Base-by-base conservation (phyloP, 2,888 invertebrate species). In the Clitarchus hookeri region DNA sequence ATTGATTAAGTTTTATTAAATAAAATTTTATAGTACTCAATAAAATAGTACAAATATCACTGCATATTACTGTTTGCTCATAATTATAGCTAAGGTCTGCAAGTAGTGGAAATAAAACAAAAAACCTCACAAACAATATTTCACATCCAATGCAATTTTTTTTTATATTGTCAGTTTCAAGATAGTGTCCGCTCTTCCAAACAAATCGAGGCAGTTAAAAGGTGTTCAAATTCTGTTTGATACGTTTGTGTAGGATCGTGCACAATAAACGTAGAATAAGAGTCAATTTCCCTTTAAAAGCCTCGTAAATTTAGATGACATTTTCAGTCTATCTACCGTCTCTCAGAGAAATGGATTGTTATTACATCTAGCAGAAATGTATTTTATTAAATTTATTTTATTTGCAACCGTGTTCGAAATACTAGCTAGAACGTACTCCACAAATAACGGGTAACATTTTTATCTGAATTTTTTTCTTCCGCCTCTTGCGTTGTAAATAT, bases 261-360 rank as follows among this genome's bases (percentile, higher is more conserved):
- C 19, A 23, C 65, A 65, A 19, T 65, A 9, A 16, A n/a, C 65
- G 65, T n/a, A 0, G 23, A 19, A 19, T 65, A 65, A 23, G n/a
- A 65, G 65, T 65, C 65, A n/a, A n/a, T 65, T 65, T 65, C 65
- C 65, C 11, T 65, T n/a, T n/a, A 8, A 65, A 65, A 65, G 65
- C 65, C 23, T 65, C 65, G n/a, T 65, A 65, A 65, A 65, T 65
- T n/a, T 8, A 65, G 65, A 65, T 23, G 65, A 65, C 23, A 65
- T 65, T 11, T 65, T n/a, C 65, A 65, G 8, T 19, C 65, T 23
- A n/a, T 65, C 65, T n/a, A 2, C 23, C 65, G 6, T 65, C 19
- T 65, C 16, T 65, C 65, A 65, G n/a, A 65, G 65, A 65, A 65
- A 65, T 23, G n/a, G 65, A 65, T 65, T 65, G 65, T 65, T 65